Base-by-base conservation (phyloP, 1,140 invertebrate genomes). In the Drosophila nikananu region DNA sequence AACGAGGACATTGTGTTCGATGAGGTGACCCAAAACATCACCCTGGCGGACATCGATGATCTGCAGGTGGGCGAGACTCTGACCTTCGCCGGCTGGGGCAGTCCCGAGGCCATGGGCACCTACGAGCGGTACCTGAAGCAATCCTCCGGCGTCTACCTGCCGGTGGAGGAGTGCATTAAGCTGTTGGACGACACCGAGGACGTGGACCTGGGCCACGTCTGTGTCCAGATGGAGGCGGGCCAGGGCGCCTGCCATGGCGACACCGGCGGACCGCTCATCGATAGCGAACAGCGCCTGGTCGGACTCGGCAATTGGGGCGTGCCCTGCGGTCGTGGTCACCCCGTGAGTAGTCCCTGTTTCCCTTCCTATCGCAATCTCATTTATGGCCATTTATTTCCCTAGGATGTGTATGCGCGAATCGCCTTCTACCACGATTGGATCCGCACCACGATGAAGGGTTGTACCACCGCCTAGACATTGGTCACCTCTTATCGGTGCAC, bases 1-100 rank as follows among this genome's bases (percentile, higher is more conserved):
- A 15, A 8, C 1, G 58, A 74, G 0, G 60, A 80, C 3, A 94
- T 95, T 6, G 62, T 75, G 19, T 93, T 64, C 32, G 83, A 86
- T 23, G 92, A 94, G 0, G 87, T 92, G 25, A 93, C 94, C 0
- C 62, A 93, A 54, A 92, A 93, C 0, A 81, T 94, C 5, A 49
- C 68, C 3, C 13, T 92, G 19, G 75, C 86, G 3, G 83, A 74
- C 15, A 59, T 91, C 19, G 86, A 91, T 52, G 86, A 90, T 12
- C 41, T 92, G 61, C 30, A 75, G 41, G 75, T 62, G 52, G 80
- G 75, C 37, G 86, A 87, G 3, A 83, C 41, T 10, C 27, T 94
- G 13, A 74, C 81, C 25, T 90, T 95, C 17, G 94, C 94, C 2
- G 95, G 95, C 7, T 95, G 95, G 94, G 95, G 94, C 46, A 94